A percentile compares a stretch with the other conserved stretches of the same genome.
These are phyloP conservation scores for Caenorhabditis wallacei DNA, from an alignment of 2,888 invertebrate genomes.

Conservation along the genomic window DNA sequence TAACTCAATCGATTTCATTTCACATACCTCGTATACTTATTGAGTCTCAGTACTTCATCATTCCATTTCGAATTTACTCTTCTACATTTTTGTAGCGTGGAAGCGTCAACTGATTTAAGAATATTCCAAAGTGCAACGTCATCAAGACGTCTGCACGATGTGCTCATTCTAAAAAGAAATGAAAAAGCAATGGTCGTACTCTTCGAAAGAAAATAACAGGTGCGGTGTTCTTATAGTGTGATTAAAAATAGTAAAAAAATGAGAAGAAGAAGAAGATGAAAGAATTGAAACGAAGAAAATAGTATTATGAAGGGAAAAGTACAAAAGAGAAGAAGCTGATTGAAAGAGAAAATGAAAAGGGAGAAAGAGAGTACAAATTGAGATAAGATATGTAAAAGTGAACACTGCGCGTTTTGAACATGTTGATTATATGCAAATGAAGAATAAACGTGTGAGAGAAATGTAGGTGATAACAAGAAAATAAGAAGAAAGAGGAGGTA, in stretches of 20 bases:
- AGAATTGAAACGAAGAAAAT: conserved; percentile 5
- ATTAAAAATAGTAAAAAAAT: conserved; percentile 23
- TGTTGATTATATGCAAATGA: conserved; percentile 49
- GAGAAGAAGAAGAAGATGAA: conserved; percentile 11
- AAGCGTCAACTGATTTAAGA: conserved; percentile 37
- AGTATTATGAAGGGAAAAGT: conserved; percentile 3
- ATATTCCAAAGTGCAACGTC: conserved; percentile 54
- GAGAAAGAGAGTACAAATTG: conserved; percentile 36
- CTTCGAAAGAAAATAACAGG: conserved; percentile 3
- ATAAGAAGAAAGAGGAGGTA: conserved; percentile 1
- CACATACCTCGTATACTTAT: conserved; percentile 28
- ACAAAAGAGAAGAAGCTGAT: conserved; percentile 8
- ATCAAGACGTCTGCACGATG: conserved; percentile 33
- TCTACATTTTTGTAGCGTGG: conserved; percentile 49
- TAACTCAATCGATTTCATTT: background rate
- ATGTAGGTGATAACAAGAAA: conserved; percentile 41
- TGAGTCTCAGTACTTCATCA: conserved; percentile 35
- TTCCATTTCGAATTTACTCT: conserved; percentile 49
- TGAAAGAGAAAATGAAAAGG: conserved; percentile 30
- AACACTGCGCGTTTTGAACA: conserved; percentile 22
- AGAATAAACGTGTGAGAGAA: background rate
- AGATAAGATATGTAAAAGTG: conserved; percentile 45
- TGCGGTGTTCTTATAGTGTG: background rate
- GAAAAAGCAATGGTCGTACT: background rate
- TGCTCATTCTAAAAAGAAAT: conserved; percentile 9